Evolutionary conservation across 2,888 invertebrate genomes (phyloP), one percentile per base, ranked within the genome.

Genomic region (Diaphora mendica): DNA sequence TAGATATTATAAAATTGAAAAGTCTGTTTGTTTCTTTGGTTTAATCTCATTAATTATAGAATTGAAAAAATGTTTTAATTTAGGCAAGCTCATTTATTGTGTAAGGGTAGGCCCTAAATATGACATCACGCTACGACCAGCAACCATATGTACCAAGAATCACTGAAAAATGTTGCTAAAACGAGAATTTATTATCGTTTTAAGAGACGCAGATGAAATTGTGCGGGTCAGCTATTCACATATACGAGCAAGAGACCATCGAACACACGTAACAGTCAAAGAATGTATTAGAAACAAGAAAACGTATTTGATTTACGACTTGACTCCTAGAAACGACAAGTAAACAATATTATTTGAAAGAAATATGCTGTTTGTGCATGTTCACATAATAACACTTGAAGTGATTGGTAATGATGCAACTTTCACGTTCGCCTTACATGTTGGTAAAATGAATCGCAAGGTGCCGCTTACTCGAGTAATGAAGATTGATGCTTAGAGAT

Each of bases 401-500:
- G 87, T 83, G 86, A 80, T 82, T 87, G 84, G 89, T 92, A 93
- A 93, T 92, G 91, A 91, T 84, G 90, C 88, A 90, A 94, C 95
- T 95, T 95, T 95, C 95, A 90, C 94, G 91, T 89, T 88, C 85
- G 55, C 44, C 69, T 69, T 86, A 85, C 84, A 87, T 84, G 84
- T 88, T 90, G 88, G 91, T 91, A 89, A 91, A 93, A 92, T 92
- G 90, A 92, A 92, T 93, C 89, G 91, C 91, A 86, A 90, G 89
- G 89, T 91, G 89, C 88, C 90, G 87, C 89, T 91, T 92, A 92
- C 89, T 89, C 85, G 86, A 86, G 89, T 94, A 94, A 95, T 95
- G 94, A 94, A 94, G 95, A 95, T 95, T 93, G 92, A 95, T 95
- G 91, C 88, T 77, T 84, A 82, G 82, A 84, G 89, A 91, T 91